Evolutionary conservation across 2,888 invertebrate genomes (phyloP).

Genomic region (Hirtodrosophila alboralis): DNA sequence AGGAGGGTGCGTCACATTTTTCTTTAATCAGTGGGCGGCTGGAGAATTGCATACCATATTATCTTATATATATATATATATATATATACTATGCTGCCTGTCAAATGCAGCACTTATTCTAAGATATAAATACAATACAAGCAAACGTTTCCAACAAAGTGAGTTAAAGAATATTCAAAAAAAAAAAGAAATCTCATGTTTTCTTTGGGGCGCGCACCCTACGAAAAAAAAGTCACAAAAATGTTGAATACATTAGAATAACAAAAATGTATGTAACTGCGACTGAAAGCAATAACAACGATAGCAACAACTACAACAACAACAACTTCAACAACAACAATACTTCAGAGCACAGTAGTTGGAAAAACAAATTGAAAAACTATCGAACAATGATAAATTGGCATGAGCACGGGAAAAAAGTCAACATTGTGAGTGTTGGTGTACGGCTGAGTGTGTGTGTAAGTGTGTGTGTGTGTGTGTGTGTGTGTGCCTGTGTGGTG

Average conservation of each 20-base stretch:
- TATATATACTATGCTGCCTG: slow-evolving; percentile 32
- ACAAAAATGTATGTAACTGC: slow-evolving; percentile 44
- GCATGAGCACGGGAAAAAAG: slow-evolving; percentile 66
- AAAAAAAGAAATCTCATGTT: slow-evolving; percentile 18
- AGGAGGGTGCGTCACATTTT: slow-evolving; percentile 30
- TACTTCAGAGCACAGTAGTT: slow-evolving; percentile 39
- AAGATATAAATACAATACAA: slow-evolving; percentile 45
- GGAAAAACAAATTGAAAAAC: slow-evolving; percentile 76
- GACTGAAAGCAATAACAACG: slow-evolving; percentile 21
- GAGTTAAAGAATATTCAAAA: slow-evolving; percentile 16
- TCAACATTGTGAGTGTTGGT: slow-evolving; percentile 29
- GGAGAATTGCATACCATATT: slow-evolving; percentile 8
- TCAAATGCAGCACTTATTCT: slow-evolving; percentile 50
- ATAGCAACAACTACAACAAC: slow-evolving; percentile 17
- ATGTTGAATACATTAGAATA: slow-evolving; percentile 61
- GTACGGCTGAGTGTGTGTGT: slow-evolving; percentile 9
- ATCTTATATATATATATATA: too few species aligned
- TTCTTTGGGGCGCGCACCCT: slow-evolving; percentile 38
- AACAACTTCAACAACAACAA: slow-evolving; percentile 36
- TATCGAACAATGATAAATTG: slow-evolving; percentile 79
- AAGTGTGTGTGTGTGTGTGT: slow-evolving; percentile 25
- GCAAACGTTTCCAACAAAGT: slow-evolving; percentile 18
- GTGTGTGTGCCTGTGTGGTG: slow-evolving; percentile 56
- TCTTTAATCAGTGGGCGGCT: slow-evolving; percentile 40
- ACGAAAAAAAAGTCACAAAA: slow-evolving; percentile 48